These are phyloP conservation scores for Julus scanicus DNA, from an alignment of 2,888 invertebrate genomes.

Conservation along the genomic window DNA sequence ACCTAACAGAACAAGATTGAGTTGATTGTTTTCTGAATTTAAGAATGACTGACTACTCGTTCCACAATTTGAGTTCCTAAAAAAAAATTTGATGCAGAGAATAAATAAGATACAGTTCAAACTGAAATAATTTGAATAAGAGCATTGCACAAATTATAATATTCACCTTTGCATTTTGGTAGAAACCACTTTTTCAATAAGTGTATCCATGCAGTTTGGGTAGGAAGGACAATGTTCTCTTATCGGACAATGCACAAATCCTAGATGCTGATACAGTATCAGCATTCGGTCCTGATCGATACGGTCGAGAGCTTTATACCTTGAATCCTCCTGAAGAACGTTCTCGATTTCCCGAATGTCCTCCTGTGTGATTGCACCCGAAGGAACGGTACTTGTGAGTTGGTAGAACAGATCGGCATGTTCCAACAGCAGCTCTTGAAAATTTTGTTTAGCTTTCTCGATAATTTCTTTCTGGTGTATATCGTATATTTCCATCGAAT, in stretches of 20 bases:
- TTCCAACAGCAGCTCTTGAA: slow-evolving; percentile 91
- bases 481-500: slow-evolving; percentile 92
- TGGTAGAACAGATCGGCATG: slow-evolving; percentile 93
- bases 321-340: slow-evolving; percentile 89
- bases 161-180: slow-evolving; percentile 68
- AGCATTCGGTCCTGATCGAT: slow-evolving; percentile 94
- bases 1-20: slow-evolving; percentile 90
- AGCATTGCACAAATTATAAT: slow-evolving; percentile 52
- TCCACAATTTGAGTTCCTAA: slow-evolving; percentile 72
- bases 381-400: slow-evolving; percentile 87
- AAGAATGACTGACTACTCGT: slow-evolving; percentile 74
- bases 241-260: slow-evolving; percentile 95
- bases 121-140: neutral
- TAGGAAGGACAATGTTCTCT: slow-evolving; percentile 93
- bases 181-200: slow-evolving; percentile 78
- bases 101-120: neutral
- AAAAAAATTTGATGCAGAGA: neutral
- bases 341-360: slow-evolving; percentile 94
- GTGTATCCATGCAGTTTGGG: slow-evolving; percentile 82
- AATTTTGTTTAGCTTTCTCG: slow-evolving; percentile 88
- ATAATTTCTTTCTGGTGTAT: slow-evolving; percentile 91
- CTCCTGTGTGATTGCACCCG: slow-evolving; percentile 91
- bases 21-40: slow-evolving; percentile 76
- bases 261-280: slow-evolving; percentile 93
- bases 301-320: slow-evolving; percentile 93